These are phyloP conservation scores for Gobio gobio DNA, from an alignment of 2,113 vertebrate species.

Conservation along the genomic window DNA sequence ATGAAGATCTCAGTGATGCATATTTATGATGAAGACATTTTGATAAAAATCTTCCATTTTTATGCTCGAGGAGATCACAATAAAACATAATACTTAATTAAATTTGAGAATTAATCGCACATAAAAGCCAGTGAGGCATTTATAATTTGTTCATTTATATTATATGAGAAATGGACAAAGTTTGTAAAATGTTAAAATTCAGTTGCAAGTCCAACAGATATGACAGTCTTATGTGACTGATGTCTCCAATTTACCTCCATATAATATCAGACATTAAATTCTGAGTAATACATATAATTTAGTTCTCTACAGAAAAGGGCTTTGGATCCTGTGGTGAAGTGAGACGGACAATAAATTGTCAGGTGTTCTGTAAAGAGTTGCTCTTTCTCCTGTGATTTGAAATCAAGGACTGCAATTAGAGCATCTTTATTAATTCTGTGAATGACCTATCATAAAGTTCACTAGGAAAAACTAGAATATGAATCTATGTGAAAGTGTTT, in stretches of 20 bases:
- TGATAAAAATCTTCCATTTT: neutral
- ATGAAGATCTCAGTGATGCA: neutral
- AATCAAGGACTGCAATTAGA: slow-evolving; percentile 9
- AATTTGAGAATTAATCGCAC: slow-evolving; percentile 71
- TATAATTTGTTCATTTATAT: slow-evolving; percentile 60
- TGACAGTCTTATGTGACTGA: slow-evolving; percentile 73
- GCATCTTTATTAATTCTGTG: slow-evolving; percentile 6
- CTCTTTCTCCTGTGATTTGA: slow-evolving; percentile 6
- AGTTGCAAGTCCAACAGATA: slow-evolving; percentile 65
- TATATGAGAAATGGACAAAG: slow-evolving; percentile 49
- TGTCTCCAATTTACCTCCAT: slow-evolving; percentile 72
- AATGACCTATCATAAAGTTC: slow-evolving; percentile 7
- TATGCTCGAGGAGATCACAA: neutral
- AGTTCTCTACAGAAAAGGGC: slow-evolving; percentile 46
- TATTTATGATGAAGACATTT: neutral
- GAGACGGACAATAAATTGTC: slow-evolving; percentile 19
- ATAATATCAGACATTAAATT: slow-evolving; percentile 73
- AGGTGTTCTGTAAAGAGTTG: slow-evolving; percentile 22
- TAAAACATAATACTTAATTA: slow-evolving; percentile 10
- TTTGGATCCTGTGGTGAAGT: neutral
- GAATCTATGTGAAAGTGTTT: neutral
- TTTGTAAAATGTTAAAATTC: slow-evolving; percentile 65
- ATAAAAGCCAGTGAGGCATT: slow-evolving; percentile 51
- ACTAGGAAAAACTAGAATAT: neutral
- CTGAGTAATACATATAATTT: slow-evolving; percentile 73